phyloP scores from a whole-genome alignment of 2,113 vertebrate species.

The Talpa occidentalis region DNA sequence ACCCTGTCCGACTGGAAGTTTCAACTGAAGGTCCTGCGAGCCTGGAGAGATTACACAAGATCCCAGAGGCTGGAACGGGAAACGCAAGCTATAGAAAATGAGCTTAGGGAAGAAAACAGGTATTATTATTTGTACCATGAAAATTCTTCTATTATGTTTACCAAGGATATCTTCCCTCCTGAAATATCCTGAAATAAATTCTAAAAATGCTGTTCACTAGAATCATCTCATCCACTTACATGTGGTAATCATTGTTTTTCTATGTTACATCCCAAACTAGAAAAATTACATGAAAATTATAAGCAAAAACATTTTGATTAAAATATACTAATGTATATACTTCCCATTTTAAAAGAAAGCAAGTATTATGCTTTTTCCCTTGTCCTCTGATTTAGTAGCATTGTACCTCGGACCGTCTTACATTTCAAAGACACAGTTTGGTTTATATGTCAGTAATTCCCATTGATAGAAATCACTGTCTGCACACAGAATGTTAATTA shows the following conservation, averaged over 20 bases:
- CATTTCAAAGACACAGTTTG: constrained; percentile 31
- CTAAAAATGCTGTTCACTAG: not conserved
- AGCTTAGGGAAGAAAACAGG: constrained; percentile 92
- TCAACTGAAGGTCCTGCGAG: constrained; percentile 89
- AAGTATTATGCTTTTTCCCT: not conserved
- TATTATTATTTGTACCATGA: constrained; percentile 63
- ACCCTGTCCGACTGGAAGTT: constrained; percentile 93
- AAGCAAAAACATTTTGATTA: not conserved
- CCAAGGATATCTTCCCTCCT: constrained; percentile 14
- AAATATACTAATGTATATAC: not conserved
- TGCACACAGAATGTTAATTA: constrained; percentile 55
- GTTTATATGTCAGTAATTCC: constrained; percentile 51
- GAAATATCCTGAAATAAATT: constrained; percentile 42
- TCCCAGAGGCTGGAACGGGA: constrained; percentile 86
- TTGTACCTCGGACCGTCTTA: not conserved
- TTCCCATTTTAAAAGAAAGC: constrained; percentile 16
- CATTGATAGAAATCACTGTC: constrained; percentile 53
- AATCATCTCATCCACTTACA: not conserved
- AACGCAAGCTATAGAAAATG: constrained; percentile 85
- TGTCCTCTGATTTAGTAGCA: not conserved
- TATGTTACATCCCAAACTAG: not conserved
- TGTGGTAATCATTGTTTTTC: not conserved
- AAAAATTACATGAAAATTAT: constrained; percentile 11
- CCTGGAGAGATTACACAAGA: constrained; percentile 92
- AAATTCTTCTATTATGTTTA: not conserved